Percentiles rank a stretch among this genome's conserved stretches.
Evolutionary conservation across 2,888 invertebrate genomes (phyloP).

Genomic region (Drosophila colorata): DNA sequence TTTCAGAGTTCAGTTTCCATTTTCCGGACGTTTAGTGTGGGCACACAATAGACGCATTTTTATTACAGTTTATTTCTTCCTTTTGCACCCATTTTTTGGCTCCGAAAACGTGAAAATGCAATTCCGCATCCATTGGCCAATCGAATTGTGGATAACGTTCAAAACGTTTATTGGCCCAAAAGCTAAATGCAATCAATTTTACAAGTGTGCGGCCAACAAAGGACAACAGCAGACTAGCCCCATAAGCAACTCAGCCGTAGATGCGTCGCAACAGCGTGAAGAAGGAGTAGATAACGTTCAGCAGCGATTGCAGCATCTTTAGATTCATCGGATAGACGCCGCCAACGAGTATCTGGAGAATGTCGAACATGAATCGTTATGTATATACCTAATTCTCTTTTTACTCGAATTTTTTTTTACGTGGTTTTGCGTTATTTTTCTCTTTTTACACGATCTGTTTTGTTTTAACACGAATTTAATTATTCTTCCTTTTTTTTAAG

Average conservation of each 20-base stretch:
- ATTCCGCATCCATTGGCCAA: conserved; percentile 42
- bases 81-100: too few relatives aligned
- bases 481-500: too few relatives aligned
- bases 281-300: conserved; percentile 79
- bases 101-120: conserved; percentile 38
- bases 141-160: conserved; percentile 46
- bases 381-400: not conserved
- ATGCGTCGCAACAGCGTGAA: conserved; percentile 77
- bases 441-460: too few relatives aligned
- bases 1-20: not conserved
- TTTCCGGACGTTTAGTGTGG: not conserved
- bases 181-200: conserved; percentile 76
- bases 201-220: conserved; percentile 32
- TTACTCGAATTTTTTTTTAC: too few relatives aligned
- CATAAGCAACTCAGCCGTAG: conserved; percentile 70
- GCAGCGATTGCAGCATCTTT: conserved; percentile 75
- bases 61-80: conserved; percentile 75
- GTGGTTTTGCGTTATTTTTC: too few relatives aligned
- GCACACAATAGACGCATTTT: conserved; percentile 65
- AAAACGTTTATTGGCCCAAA: conserved; percentile 65
- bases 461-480: too few relatives aligned
- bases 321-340: conserved; percentile 81
- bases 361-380: conserved; percentile 12
- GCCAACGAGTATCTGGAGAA: conserved; percentile 73
- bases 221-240: conserved; percentile 4